A percentile compares a stretch with the other conserved stretches of the same genome.
Evolutionary conservation across 2,888 invertebrate genomes (phyloP).

Genomic region (Alloplasta piceator): DNA sequence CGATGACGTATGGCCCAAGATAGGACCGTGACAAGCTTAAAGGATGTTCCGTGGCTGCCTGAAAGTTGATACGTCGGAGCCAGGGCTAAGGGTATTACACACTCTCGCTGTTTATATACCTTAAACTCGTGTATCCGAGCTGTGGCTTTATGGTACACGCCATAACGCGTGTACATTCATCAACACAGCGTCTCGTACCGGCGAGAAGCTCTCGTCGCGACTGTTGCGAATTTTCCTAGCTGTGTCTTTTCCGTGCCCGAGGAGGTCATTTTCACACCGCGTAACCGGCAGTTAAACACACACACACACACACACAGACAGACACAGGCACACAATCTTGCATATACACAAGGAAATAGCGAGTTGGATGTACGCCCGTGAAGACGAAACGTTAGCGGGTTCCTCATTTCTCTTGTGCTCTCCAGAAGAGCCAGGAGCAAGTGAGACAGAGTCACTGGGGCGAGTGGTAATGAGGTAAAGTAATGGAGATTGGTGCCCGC

Average conservation of each 20-base stretch:
- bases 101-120: slow-evolving; percentile 2
- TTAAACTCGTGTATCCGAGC: slow-evolving; percentile 24
- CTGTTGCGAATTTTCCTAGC: slow-evolving; percentile 26
- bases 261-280: slow-evolving; percentile 56
- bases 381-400: slow-evolving; percentile 57
- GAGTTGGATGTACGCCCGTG: slow-evolving; percentile 34
- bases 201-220: not conserved
- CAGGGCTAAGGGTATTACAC: slow-evolving; percentile 11
- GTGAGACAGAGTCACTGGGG: slow-evolving; percentile 57
- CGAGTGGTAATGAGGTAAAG: slow-evolving; percentile 76
- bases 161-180: slow-evolving; percentile 2
- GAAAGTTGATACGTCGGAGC: slow-evolving; percentile 62
- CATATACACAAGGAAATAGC: not conserved
- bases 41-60: slow-evolving; percentile 58
- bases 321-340: not conserved
- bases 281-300: slow-evolving; percentile 47
- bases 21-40: slow-evolving; percentile 56
- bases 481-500: slow-evolving; percentile 79
- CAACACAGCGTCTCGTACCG: not conserved
- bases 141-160: slow-evolving; percentile 19
- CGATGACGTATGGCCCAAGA: slow-evolving; percentile 55
- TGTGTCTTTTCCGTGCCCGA: slow-evolving; percentile 1
- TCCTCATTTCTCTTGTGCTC: slow-evolving; percentile 54
- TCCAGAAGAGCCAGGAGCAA: slow-evolving; percentile 12
- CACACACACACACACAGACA: slow-evolving; percentile 39